These are phyloP conservation scores for Pocillopora damicornis DNA, from an alignment of 64 coral and sea anemone genomes.

Conservation along the genomic window DNA sequence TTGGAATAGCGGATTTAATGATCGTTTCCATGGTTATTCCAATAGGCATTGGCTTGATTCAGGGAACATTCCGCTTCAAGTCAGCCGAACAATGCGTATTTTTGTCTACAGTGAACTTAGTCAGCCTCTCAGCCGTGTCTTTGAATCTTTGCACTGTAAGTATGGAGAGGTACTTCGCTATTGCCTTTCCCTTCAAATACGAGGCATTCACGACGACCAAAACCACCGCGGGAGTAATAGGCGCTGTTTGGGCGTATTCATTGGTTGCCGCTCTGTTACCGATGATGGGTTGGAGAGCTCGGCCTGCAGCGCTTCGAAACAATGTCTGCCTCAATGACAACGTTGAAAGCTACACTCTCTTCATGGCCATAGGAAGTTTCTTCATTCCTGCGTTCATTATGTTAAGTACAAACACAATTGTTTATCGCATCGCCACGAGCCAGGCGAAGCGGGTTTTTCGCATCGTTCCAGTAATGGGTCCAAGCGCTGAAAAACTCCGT, in stretches of 20 bases:
- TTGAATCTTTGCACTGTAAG: conserved; percentile 65
- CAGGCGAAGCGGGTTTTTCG: conserved; percentile 65
- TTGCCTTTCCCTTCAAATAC: conserved; percentile 63
- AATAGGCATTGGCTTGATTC: conserved; percentile 30
- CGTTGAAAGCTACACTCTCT: conserved; percentile 48
- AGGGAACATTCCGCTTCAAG: conserved; percentile 31
- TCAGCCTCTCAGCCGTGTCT: conserved; percentile 51
- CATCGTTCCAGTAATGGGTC: conserved; percentile 8
- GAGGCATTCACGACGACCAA: conserved; percentile 52
- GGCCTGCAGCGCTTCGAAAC: background rate
- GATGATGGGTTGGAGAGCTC: conserved; percentile 56
- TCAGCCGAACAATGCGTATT: conserved; percentile 61
- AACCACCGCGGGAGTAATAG: conserved; percentile 35
- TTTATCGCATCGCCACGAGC: conserved; percentile 65
- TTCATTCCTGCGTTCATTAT: conserved; percentile 70
- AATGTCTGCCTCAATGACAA: background rate
- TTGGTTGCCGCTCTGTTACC: conserved; percentile 53
- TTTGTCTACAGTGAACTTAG: conserved; percentile 37
- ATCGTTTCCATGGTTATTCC: conserved; percentile 60
- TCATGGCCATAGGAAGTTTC: conserved; percentile 47
- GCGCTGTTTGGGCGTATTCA: conserved; percentile 49
- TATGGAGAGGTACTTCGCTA: conserved; percentile 64
- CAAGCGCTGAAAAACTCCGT: conserved; percentile 33
- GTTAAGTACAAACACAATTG: conserved; percentile 38
- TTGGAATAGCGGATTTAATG: conserved; percentile 60